A percentile compares a stretch with the other conserved stretches of the same genome.
Conservation (phyloP, 2,888 invertebrate species). For the Drosophila prostipennis region DNA sequence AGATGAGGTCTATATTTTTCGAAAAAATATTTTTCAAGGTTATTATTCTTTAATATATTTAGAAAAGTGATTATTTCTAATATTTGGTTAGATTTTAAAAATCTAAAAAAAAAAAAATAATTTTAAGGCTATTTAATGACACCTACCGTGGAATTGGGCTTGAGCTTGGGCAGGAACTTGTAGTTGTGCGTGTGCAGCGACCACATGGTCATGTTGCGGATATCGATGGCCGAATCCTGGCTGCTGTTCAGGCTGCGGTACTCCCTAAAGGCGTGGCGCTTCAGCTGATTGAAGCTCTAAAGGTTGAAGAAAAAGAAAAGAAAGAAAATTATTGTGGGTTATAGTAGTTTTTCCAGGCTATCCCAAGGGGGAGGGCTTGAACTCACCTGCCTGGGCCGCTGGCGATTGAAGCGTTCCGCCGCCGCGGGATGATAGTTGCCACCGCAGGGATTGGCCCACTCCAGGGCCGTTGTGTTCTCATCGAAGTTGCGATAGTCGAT, state of each 20-base stretch:
- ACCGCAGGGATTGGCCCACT: constrained; percentile 81
- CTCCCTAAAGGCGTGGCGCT: constrained; percentile 73
- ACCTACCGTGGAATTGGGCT: constrained; percentile 80
- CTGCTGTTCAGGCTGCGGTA: constrained; percentile 70
- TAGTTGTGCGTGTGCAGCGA: constrained; percentile 76
- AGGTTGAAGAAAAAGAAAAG: neutral
- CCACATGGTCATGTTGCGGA: constrained; percentile 76
- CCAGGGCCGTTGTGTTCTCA: constrained; percentile 75
- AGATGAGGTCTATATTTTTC: too few relatives aligned
- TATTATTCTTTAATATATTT: too few relatives aligned
- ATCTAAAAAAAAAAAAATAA: too few relatives aligned
- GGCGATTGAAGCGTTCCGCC: constrained; percentile 42
- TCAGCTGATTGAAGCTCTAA: constrained; percentile 76
- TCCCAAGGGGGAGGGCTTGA: too few relatives aligned
- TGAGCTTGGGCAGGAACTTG: constrained; percentile 80
- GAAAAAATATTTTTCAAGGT: too few relatives aligned
- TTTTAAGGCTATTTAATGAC: too few relatives aligned
- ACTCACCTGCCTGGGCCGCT: constrained; percentile 73
- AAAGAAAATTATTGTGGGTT: neutral
- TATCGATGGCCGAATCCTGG: constrained; percentile 74
- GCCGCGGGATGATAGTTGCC: constrained; percentile 70
- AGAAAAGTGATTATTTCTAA: too few relatives aligned
- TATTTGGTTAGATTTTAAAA: too few relatives aligned
- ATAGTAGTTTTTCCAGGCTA: neutral
- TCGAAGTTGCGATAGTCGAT: constrained; percentile 72